Evolutionary conservation across 1,140 invertebrate species (phyloP).

Genomic region (Drosophila murphyi): DNA sequence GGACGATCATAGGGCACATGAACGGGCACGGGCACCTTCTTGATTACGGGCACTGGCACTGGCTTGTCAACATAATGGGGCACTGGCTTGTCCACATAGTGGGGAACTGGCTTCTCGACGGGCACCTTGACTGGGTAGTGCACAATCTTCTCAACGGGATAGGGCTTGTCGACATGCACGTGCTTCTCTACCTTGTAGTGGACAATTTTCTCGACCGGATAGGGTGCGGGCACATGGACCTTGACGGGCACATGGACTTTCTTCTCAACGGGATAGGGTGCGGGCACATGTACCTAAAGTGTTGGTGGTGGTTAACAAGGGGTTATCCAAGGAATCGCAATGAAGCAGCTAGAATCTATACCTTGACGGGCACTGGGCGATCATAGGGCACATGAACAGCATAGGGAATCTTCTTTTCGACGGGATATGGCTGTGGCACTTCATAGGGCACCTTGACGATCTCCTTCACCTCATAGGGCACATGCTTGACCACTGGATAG

Average conservation of each 20-base stretch:
- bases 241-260: conserved; percentile 89
- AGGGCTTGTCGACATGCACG: conserved; percentile 88
- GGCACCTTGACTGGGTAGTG: conserved; percentile 90
- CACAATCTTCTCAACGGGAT: conserved; percentile 90
- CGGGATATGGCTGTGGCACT: conserved; percentile 87
- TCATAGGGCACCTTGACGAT: conserved; percentile 88
- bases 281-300: conserved; percentile 88
- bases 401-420: conserved; percentile 87
- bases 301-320: neutral
- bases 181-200: conserved; percentile 89
- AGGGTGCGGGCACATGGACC: conserved; percentile 88
- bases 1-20: conserved; percentile 87
- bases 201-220: conserved; percentile 90
- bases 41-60: conserved; percentile 87
- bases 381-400: conserved; percentile 88
- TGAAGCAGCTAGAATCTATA: conserved; percentile 6
- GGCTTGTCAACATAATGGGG: conserved; percentile 88
- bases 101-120: conserved; percentile 88
- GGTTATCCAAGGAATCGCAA: too few relatives aligned
- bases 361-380: conserved; percentile 87
- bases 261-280: conserved; percentile 88
- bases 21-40: conserved; percentile 85
- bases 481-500: conserved; percentile 87
- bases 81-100: conserved; percentile 87
- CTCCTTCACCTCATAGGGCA: conserved; percentile 88